Conservation (phyloP, 2,113 vertebrate genomes). For the Ictalurus furcatus region DNA sequence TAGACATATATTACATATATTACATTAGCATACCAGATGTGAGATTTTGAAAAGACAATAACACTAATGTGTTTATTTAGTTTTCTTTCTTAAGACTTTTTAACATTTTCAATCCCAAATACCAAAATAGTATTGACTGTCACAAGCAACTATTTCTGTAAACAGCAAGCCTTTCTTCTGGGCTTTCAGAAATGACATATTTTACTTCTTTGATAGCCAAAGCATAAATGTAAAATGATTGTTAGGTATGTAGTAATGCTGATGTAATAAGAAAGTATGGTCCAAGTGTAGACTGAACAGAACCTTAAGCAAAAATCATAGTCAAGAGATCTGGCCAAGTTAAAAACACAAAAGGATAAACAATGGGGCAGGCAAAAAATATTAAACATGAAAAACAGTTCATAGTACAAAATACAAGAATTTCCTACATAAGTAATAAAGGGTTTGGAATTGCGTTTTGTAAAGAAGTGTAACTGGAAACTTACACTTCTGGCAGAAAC, state of each 20-base stretch:
- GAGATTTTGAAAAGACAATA: neutral
- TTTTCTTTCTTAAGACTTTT: neutral
- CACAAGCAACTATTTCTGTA: neutral
- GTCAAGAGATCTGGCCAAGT: neutral
- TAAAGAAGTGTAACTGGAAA: too few relatives aligned
- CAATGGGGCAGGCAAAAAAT: neutral
- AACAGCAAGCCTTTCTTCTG: neutral
- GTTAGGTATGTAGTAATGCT: neutral
- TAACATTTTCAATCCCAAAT: neutral
- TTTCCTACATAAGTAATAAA: too few relatives aligned
- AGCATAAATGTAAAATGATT: neutral
- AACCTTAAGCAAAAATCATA: neutral
- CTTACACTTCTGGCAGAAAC: too few relatives aligned
- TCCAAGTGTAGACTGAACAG: neutral
- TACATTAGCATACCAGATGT: neutral
- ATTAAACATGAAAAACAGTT: neutral
- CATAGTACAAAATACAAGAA: too few relatives aligned
- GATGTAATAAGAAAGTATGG: neutral
- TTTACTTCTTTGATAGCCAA: neutral
- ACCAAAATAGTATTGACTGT: neutral
- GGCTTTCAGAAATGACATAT: neutral
- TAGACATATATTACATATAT: conserved; percentile 16
- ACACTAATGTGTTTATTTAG: neutral
- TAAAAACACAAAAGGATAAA: neutral
- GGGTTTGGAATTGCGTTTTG: too few relatives aligned